Evolutionary conservation across 2,797 vertebrate genomes (phyloP), one percentile per base, ranked within the genome.

Genomic region (Miichthys miiuy): DNA sequence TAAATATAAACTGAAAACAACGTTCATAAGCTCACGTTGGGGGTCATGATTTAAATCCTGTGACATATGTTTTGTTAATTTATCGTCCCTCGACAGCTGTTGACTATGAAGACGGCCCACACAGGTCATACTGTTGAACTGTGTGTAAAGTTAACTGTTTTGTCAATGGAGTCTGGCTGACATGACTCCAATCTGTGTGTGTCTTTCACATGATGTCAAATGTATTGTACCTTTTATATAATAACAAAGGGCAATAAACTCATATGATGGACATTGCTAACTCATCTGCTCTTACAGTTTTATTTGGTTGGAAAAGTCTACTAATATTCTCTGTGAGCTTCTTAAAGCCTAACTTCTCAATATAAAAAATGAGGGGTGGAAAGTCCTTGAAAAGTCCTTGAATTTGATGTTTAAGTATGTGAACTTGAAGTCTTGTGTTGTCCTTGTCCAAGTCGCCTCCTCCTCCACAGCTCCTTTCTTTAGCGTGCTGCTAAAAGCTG

Each of bases 191-290:
- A 30, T 66, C 5, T 68, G 55, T 79, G 64, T 87, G 64, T 87
- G 77, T 83, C 76, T 75, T 85, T 82, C 71, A 73, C 77, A 80
- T 76, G 62, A 79, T 69, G 77, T 90, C 72, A 71, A 41, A 77
- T 70, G 38, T 82, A 20, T 79, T 79, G 66, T 85, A 73, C 71
- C 80, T 38, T 88, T 79, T 55, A 72, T 73, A 79, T 67, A 23
- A 74, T 38, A 38, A 63, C 66, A 50, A 52, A 74, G 58, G 83
- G 87, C 90, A 93, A 93, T 94, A 94, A 93, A 94, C 34, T 54
- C 0, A 67, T 75, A 67, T 81, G 78, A 75, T 79, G 57, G 81
- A 83, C 12, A 11, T 68, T 71, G 20, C 6, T 68, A 23, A 55
- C 12, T 41, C 5, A 50, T 16, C 54, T 20, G 30, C 30, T 41